A percentile compares a stretch with the other conserved stretches of the same genome.
Evolutionary conservation across 2,888 invertebrate species (phyloP).

Genomic region (Hymenopus coronatus): DNA sequence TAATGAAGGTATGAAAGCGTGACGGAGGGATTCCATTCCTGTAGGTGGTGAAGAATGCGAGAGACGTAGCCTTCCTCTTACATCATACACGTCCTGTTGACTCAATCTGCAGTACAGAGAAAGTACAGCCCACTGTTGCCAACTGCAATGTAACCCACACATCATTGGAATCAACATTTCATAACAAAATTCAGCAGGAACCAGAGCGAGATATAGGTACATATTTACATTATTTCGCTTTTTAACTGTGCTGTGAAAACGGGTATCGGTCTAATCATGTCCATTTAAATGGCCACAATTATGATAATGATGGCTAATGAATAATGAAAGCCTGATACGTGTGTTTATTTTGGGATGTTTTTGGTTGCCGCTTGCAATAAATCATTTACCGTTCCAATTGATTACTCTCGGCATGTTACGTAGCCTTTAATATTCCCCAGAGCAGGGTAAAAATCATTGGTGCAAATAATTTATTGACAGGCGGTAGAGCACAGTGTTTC

Average conservation of each 20-base stretch:
- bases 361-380: background rate
- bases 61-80: background rate
- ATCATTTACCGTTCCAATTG: background rate
- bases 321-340: background rate
- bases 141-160: background rate
- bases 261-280: background rate
- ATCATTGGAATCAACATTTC: no score
- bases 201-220: no score
- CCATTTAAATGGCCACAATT: background rate
- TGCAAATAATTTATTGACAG: background rate
- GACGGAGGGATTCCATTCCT: background rate
- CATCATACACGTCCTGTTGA: background rate
- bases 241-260: background rate
- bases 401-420: background rate
- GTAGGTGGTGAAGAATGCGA: background rate
- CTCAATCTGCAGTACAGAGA: background rate
- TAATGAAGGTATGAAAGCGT: background rate
- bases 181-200: no score
- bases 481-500: background rate
- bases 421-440: background rate
- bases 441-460: background rate
- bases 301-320: background rate
- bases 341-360: background rate
- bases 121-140: background rate
- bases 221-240: background rate